Evolutionary conservation across 2,888 invertebrate genomes (phyloP).

Genomic region (Apocheima hispidaria): DNA sequence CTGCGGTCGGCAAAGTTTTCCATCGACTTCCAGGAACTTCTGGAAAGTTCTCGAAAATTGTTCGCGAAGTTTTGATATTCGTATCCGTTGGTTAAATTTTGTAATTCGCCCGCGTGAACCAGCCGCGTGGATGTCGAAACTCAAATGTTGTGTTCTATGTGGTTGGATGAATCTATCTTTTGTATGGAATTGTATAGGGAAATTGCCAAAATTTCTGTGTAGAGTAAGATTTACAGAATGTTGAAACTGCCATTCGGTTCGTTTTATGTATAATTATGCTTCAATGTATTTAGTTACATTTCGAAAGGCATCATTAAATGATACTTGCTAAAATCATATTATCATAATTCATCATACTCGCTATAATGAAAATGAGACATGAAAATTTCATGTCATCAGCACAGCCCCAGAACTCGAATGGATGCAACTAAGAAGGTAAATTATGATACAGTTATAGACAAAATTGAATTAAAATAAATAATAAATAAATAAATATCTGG

Average conservation of each 20-base stretch:
- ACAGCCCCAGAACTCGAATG: too few species aligned
- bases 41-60: conserved; percentile 55
- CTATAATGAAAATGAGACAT: too few species aligned
- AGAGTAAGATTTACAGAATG: conserved; percentile 11
- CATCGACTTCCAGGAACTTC: conserved; percentile 65
- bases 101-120: conserved; percentile 66
- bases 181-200: conserved; percentile 31
- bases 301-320: neutral
- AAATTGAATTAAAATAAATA: neutral
- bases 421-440: neutral
- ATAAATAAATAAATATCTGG: too few species aligned
- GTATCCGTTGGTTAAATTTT: conserved; percentile 72
- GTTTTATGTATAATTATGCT: neutral
- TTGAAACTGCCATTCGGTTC: conserved; percentile 2
- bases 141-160: conserved; percentile 41
- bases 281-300: neutral
- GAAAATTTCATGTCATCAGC: too few species aligned
- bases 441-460: neutral
- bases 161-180: conserved; percentile 24
- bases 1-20: conserved; percentile 63
- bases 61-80: conserved; percentile 75
- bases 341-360: too few species aligned
- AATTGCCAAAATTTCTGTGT: conserved; percentile 19
- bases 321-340: too few species aligned
- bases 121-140: conserved; percentile 46